Base-by-base conservation (phyloP, 2,797 vertebrate species). In the Ispidina picta region DNA sequence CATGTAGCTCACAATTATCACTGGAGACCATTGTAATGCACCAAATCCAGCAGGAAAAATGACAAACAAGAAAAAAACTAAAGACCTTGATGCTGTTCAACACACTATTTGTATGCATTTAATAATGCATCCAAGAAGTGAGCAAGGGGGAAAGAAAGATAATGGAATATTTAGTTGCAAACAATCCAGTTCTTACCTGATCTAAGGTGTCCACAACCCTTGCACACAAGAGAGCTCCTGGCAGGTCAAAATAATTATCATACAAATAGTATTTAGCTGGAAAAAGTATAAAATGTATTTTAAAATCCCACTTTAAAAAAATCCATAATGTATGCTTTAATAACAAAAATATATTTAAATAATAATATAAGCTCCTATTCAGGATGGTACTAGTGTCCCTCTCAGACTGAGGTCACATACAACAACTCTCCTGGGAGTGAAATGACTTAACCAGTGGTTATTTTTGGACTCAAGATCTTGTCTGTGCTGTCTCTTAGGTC, bases 241-340 rank as follows among this genome's bases (percentile, higher is more conserved):
- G 99, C 35, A 99, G 98, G 95, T 99, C 99, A 97, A 99, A 99
- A 96, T 99, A 99, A 97, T 99, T 99, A 97, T 99, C 98, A 93
- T 99, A 99, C 95, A 98, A 98, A 97, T 99, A 99, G 94, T 99
- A 99, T 97, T 99, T 99, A 90, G 98, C 99, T 99, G 97, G 35
- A 96, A 96, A 95, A 90, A 84, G 86, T 70, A 29, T 12, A 46
- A 23, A 56, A 9, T 54, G 0, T 1, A 82, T 31, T 39, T 39
- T 39, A 46, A 18, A 26, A 79, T 17, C 3, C 29, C 25, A 41
- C 9, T 48, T 52, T 48, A 4, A 83, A 25, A 51, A 51, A 55
- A 43, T 18, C 6, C 4, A 6, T 21, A 74, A 3, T 41, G 4
- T 18, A 79, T 14, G 12, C 11, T 81, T 85, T 73, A 81, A 58